Percentiles rank a stretch among this genome's conserved stretches.
Conservation (phyloP, 2,888 invertebrate genomes). For the Hymenopus coronatus region DNA sequence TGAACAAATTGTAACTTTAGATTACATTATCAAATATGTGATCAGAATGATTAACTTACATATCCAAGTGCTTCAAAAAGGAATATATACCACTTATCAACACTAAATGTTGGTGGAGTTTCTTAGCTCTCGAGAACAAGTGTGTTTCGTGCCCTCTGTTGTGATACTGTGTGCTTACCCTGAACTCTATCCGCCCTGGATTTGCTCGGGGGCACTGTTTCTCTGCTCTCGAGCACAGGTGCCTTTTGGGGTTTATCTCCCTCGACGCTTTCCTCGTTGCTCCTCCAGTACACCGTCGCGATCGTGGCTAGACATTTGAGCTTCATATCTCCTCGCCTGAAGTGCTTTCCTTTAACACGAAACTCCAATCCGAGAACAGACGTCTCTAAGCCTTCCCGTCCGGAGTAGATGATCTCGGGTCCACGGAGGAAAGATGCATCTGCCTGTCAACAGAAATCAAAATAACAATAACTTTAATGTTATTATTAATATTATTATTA, state of each 20-base stretch:
- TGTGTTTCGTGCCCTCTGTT: too few relatives aligned
- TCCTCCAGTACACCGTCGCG: slow-evolving; percentile 81
- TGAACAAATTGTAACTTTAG: too few relatives aligned
- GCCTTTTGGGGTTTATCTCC: slow-evolving; percentile 68
- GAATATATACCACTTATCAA: too few relatives aligned
- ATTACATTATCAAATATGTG: too few relatives aligned
- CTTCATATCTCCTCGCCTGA: slow-evolving; percentile 77
- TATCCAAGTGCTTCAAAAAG: too few relatives aligned
- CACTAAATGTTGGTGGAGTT: too few relatives aligned
- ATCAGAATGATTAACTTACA: too few relatives aligned
- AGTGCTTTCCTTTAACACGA: slow-evolving; percentile 75
- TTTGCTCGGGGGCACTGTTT: slow-evolving; percentile 48
- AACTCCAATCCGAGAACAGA: slow-evolving; percentile 77
- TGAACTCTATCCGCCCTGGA: slow-evolving; percentile 75
- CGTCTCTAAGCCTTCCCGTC: slow-evolving; percentile 70
- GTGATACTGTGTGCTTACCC: slow-evolving; percentile 49
- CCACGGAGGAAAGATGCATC: slow-evolving; percentile 53
- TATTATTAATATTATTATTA: too few relatives aligned
- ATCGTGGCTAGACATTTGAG: slow-evolving; percentile 86
- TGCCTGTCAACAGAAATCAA: slow-evolving; percentile 43
- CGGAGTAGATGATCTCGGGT: slow-evolving; percentile 52
- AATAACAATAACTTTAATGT: too few relatives aligned
- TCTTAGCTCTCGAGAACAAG: too few relatives aligned
- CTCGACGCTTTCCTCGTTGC: slow-evolving; percentile 84
- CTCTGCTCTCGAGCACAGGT: slow-evolving; percentile 73